These are phyloP conservation scores for Pseudochirops corinnae DNA, from an alignment of 2,797 vertebrate genomes.

Conservation along the genomic window DNA sequence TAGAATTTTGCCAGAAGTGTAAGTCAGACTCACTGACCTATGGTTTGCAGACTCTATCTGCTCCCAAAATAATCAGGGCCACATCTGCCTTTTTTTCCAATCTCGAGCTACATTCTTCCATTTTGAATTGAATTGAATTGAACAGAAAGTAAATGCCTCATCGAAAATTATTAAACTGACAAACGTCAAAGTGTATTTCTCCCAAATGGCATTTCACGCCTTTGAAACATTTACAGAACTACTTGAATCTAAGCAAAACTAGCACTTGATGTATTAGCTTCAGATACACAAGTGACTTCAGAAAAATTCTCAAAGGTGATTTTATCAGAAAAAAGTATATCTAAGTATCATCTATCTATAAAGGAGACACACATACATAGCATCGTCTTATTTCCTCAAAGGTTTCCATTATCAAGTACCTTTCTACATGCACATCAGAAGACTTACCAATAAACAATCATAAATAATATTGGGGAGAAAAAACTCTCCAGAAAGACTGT, in stretches of 20 bases:
- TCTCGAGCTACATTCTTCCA: neutral
- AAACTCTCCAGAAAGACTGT: constrained; percentile 45
- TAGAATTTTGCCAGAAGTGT: neutral
- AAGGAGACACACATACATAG: neutral
- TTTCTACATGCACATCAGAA: constrained; percentile 51
- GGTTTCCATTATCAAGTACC: constrained; percentile 54
- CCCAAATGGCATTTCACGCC: neutral
- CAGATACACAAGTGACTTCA: neutral
- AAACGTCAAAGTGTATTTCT: neutral
- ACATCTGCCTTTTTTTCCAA: neutral
- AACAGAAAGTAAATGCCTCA: neutral
- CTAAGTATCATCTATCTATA: neutral
- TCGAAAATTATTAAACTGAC: neutral
- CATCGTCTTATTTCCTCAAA: constrained; percentile 39
- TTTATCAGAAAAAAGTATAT: neutral
- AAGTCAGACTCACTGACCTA: neutral
- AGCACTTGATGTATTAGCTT: neutral
- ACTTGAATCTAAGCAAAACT: constrained; percentile 3
- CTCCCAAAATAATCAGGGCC: neutral
- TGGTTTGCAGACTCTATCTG: neutral
- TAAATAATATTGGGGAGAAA: constrained; percentile 42
- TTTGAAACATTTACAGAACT: neutral
- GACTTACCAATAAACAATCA: constrained; percentile 49
- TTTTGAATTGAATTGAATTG: neutral
- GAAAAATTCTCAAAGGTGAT: neutral